Evolutionary conservation across 2,797 vertebrate genomes (phyloP), one percentile per base, ranked within the genome.

Genomic region (Lophotriccus pileatus): DNA sequence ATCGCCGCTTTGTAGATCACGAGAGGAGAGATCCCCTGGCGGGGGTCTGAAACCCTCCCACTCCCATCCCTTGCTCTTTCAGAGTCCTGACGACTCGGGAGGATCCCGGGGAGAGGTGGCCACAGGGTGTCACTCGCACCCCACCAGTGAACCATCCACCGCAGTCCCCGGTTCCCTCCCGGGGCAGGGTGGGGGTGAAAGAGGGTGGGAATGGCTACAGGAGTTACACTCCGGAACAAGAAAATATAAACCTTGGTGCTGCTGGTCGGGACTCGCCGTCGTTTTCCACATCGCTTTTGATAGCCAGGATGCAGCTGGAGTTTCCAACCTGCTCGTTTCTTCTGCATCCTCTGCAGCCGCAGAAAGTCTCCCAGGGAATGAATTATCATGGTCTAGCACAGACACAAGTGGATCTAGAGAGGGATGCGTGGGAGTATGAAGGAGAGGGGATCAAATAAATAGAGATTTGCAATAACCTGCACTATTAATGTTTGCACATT

Each of bases 111-210:
- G 85, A 91, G 18, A 23, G 37, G 43, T 14, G 92, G 81, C 96
- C 97, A 92, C 96, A 96, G 94, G 97, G 97, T 97, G 97, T 97
- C 97, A 94, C 96, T 93, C 90, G 75, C 34, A 52, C 14, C 93
- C 96, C 87, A 21, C 62, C 12, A 47, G 77, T 70, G 82, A 59
- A 46, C 4, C 68, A 0, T 24, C 11, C n/a, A 1, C 34, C 2
- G n/a, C 13, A 5, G 55, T 41, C 30, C 47, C 66, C 16, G 12
- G 6, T 37, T 52, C 30, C 25, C 63, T 6, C 32, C 50, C 18
- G 60, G 39, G 78, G 23, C 55, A 4, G 36, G 39, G 44, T 19
- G 60, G 46, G 27, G 12, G 20, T 11, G 23, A 36, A 4, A 17
- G 25, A 46, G 25, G 18, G 37, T 4, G 64, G 4, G 16, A 11